Evolutionary conservation across 2,113 vertebrate species (phyloP).

Genomic region (Gallinago jamesoni): DNA sequence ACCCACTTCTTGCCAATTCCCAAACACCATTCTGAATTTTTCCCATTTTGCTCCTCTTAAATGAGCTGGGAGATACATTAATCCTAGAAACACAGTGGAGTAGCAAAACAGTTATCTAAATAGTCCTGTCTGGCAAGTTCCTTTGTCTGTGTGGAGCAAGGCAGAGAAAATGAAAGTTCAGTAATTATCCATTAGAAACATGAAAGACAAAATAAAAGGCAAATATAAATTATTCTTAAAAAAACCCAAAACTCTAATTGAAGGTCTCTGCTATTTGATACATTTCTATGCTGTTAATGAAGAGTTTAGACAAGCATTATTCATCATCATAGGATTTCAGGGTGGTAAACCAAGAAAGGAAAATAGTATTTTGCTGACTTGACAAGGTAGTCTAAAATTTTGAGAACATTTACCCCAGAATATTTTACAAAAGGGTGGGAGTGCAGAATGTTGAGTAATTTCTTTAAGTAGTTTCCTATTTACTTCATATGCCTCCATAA

Average conservation of each 20-base stretch:
- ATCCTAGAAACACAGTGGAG: not conserved
- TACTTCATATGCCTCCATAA: not conserved
- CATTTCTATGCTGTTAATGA: not conserved
- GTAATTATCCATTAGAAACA: not conserved
- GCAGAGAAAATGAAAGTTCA: not conserved
- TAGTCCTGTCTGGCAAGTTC: not conserved
- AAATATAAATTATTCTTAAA: not conserved
- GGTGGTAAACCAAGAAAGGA: not conserved
- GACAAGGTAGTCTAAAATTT: not conserved
- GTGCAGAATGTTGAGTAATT: not conserved
- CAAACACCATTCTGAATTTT: not conserved
- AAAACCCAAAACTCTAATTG: not conserved
- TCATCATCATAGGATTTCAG: not conserved
- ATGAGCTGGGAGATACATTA: not conserved
- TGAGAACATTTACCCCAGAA: not conserved
- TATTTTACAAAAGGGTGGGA: not conserved
- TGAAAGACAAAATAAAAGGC: not conserved
- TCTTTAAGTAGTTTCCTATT: not conserved
- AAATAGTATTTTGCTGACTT: not conserved
- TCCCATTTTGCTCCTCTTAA: not conserved
- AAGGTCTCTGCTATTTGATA: not conserved
- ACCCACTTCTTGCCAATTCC: not conserved
- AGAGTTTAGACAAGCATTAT: not conserved
- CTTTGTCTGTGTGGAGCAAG: not conserved
- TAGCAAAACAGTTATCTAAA: not conserved